These are phyloP conservation scores for Microcebus murinus DNA, from an alignment of 2,113 vertebrate species.

Conservation along the genomic window DNA sequence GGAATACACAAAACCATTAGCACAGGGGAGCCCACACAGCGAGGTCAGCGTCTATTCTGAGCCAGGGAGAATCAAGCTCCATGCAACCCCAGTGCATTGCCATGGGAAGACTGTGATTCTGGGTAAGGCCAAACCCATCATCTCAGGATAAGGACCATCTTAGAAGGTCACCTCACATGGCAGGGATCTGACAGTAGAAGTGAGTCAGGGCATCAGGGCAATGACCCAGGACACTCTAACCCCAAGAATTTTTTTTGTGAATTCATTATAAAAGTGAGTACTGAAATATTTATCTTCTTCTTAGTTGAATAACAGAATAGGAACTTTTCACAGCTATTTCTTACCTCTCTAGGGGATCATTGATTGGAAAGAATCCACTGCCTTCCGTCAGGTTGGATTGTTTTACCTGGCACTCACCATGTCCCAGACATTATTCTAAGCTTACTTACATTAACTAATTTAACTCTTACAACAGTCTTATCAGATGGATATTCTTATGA, in stretches of 20 bases:
- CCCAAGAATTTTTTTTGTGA: background rate
- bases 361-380: background rate
- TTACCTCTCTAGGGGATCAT: background rate
- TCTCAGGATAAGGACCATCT: background rate
- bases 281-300: background rate
- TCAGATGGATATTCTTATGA: background rate
- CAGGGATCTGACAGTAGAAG: background rate
- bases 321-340: background rate
- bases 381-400: background rate
- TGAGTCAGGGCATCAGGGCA: background rate
- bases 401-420: background rate
- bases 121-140: background rate
- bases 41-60: conserved; percentile 50
- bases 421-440: background rate
- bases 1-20: conserved; percentile 57
- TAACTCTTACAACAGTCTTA: background rate
- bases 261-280: background rate
- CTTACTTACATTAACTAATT: background rate
- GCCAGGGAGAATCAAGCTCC: background rate
- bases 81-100: background rate
- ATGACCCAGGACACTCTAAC: background rate
- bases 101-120: background rate
- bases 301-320: background rate
- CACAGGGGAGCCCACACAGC: background rate
- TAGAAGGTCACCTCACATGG: background rate